Evolutionary conservation across 2,888 invertebrate genomes (phyloP).

Genomic region (Stegophylla sp.): DNA sequence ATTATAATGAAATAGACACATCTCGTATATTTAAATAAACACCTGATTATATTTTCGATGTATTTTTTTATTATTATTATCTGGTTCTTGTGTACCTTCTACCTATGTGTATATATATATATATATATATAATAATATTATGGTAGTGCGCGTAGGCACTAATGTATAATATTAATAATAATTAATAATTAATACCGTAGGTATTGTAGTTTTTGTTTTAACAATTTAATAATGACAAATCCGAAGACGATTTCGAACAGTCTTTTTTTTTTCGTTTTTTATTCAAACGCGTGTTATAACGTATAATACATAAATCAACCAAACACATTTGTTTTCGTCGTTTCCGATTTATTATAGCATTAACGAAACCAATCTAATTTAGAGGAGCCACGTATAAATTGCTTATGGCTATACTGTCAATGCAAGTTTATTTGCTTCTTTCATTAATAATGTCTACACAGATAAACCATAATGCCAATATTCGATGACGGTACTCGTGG

Average conservation of each 20-base stretch:
- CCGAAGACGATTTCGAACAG: background rate
- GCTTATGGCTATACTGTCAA: slow-evolving; percentile 14
- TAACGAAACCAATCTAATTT: slow-evolving; percentile 16
- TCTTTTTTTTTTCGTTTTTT: background rate
- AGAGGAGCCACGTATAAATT: background rate
- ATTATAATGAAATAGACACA: background rate
- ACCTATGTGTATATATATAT: too few species aligned
- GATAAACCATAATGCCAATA: background rate
- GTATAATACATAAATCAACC: slow-evolving; percentile 21
- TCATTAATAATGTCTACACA: slow-evolving; percentile 1
- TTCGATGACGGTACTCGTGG: background rate
- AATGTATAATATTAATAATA: too few species aligned
- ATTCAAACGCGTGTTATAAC: background rate
- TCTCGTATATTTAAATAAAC: background rate
- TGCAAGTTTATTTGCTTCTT: slow-evolving; percentile 24
- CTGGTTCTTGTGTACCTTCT: too few species aligned
- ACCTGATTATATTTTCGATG: background rate
- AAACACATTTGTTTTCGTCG: slow-evolving; percentile 3
- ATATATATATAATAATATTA: too few species aligned
- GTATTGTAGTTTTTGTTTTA: background rate
- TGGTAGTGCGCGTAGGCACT: too few species aligned
- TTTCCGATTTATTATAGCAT: slow-evolving; percentile 24
- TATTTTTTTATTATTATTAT: background rate
- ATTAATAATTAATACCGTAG: too few species aligned
- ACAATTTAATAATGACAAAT: background rate